Evolutionary conservation across 1,140 invertebrate genomes (phyloP).

Genomic region (Zaprionus ornatus): DNA sequence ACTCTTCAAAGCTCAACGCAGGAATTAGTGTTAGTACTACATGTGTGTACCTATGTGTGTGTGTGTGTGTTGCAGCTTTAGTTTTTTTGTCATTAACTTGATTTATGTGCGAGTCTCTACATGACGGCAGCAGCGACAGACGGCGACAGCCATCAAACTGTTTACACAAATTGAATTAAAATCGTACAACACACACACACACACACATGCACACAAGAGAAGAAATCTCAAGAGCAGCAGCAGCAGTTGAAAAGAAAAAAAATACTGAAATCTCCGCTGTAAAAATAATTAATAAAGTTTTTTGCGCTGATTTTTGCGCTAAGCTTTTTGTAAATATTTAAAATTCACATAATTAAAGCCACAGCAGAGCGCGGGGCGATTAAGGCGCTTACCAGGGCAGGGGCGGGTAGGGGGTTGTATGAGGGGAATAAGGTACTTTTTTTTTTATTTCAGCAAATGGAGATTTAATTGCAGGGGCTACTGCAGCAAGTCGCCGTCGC

Average conservation of each 20-base stretch:
- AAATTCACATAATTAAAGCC: slow-evolving; percentile 82
- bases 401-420: neutral
- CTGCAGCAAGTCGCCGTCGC: slow-evolving; percentile 28
- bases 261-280: slow-evolving; percentile 57
- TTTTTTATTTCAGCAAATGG: slow-evolving; percentile 65
- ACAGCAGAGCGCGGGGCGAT: slow-evolving; percentile 47
- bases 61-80: neutral
- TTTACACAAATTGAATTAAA: slow-evolving; percentile 82
- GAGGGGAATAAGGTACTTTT: slow-evolving; percentile 57
- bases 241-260: slow-evolving; percentile 10
- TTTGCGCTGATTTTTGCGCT: slow-evolving; percentile 76
- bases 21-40: neutral
- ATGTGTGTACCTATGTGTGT: neutral
- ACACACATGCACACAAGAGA: slow-evolving; percentile 9
- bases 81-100: slow-evolving; percentile 78
- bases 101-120: slow-evolving; percentile 66
- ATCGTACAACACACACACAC: slow-evolving; percentile 29
- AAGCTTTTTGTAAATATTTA: slow-evolving; percentile 81
- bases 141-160: slow-evolving; percentile 64
- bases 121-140: slow-evolving; percentile 44
- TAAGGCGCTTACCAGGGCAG: slow-evolving; percentile 37
- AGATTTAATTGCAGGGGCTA: slow-evolving; percentile 82
- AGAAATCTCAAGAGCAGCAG: slow-evolving; percentile 38
- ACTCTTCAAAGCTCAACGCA: neutral
- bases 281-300: slow-evolving; percentile 82